Evolutionary conservation across 1,140 invertebrate genomes (phyloP).

Genomic region (Ceratosolen fusciceps): DNA sequence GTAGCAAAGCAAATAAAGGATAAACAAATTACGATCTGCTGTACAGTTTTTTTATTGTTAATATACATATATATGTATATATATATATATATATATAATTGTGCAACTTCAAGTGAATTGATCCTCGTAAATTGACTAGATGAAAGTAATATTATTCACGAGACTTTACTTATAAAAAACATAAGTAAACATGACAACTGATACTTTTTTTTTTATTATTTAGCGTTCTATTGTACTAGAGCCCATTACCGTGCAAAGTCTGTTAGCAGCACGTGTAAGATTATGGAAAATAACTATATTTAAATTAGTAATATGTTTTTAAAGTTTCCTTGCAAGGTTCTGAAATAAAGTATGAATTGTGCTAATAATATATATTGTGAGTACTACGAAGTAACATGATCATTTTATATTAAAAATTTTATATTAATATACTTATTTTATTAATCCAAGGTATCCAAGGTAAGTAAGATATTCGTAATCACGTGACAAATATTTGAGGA

Average conservation of each 20-base stretch:
- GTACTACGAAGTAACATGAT: background rate
- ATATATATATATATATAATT: background rate
- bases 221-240: background rate
- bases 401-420: background rate
- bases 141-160: background rate
- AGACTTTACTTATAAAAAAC: background rate
- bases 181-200: background rate
- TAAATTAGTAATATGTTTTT: background rate
- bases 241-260: constrained; percentile 23
- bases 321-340: background rate
- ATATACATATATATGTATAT: background rate
- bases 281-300: constrained; percentile 11
- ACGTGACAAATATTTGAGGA: too few relatives aligned
- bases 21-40: too few relatives aligned
- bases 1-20: too few relatives aligned
- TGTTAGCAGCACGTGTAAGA: background rate
- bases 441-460: too few relatives aligned
- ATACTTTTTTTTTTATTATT: background rate
- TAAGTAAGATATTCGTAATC: too few relatives aligned
- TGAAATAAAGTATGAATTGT: background rate
- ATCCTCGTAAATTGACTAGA: background rate
- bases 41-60: too few relatives aligned
- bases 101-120: background rate
- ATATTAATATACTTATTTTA: too few relatives aligned
- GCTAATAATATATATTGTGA: background rate